A percentile compares a stretch with the other conserved stretches of the same genome.
These are phyloP conservation scores for Mola mola DNA, from an alignment of 2,113 vertebrate genomes.

Conservation along the genomic window DNA sequence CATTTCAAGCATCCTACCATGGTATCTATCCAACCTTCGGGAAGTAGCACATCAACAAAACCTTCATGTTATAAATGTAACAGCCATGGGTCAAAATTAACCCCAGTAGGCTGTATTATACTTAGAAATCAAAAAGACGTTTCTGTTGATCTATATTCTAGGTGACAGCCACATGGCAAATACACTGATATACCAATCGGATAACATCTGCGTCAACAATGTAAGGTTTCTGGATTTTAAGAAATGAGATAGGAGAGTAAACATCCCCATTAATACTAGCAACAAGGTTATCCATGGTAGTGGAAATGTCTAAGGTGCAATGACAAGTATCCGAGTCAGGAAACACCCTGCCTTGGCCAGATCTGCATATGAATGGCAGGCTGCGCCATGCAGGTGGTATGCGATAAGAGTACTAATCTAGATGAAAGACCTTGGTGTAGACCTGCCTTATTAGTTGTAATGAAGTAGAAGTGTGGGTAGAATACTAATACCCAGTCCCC, in stretches of 20 bases:
- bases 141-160: no score
- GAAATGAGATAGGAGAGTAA: conserved; percentile 37
- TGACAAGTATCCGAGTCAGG: conserved; percentile 71
- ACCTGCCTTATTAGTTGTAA: conserved; percentile 75
- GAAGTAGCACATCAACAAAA: no score
- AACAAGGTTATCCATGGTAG: conserved; percentile 55
- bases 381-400: conserved; percentile 75
- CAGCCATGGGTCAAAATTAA: no score
- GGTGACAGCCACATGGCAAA: neutral
- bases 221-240: conserved; percentile 19
- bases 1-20: no score
- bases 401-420: conserved; percentile 78
- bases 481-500: conserved; percentile 74
- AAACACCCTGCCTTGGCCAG: conserved; percentile 55
- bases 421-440: conserved; percentile 72
- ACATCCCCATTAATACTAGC: conserved; percentile 39
- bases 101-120: no score
- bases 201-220: conserved; percentile 13
- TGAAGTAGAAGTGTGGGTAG: conserved; percentile 64
- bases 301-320: conserved; percentile 58
- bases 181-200: neutral
- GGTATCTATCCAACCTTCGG: no score
- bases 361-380: conserved; percentile 78
- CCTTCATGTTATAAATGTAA: no score
- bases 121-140: no score